Percentiles rank a stretch among this genome's conserved stretches.
Conservation (phyloP, 2,113 vertebrate genomes). For the Ammospiza caudacuta region DNA sequence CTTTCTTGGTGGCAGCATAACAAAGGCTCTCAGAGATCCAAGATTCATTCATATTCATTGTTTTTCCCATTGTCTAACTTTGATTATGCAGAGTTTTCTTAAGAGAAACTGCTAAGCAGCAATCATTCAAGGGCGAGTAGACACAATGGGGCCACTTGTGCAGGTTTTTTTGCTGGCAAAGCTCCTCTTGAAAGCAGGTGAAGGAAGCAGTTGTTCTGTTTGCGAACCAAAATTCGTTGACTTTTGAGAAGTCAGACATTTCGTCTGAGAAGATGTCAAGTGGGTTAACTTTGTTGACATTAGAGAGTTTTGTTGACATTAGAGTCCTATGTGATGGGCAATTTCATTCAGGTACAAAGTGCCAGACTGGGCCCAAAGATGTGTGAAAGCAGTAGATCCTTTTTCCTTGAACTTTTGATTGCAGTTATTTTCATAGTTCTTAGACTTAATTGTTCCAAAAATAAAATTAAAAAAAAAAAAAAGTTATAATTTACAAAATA, state of each 20-base stretch:
- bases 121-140: background rate
- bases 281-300: background rate
- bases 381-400: background rate
- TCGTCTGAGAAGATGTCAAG: background rate
- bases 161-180: background rate
- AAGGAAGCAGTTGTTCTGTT: constrained; percentile 34
- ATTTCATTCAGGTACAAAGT: background rate
- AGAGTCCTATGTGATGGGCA: background rate
- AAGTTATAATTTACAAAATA: background rate
- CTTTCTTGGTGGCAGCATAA: constrained; percentile 44
- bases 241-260: constrained; percentile 27
- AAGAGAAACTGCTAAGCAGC: constrained; percentile 15
- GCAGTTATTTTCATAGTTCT: background rate
- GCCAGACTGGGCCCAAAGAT: background rate
- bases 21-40: constrained; percentile 37
- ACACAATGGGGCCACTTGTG: constrained; percentile 20
- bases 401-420: background rate
- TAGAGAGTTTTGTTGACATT: background rate
- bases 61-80: constrained; percentile 40
- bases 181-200: constrained; percentile 29
- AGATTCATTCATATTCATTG: constrained; percentile 46
- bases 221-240: background rate
- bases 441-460: background rate
- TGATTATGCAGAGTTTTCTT: constrained; percentile 34
- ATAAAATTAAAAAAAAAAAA: background rate